Conservation (phyloP, 2,888 invertebrate genomes). For the Cynaeus angustus region DNA sequence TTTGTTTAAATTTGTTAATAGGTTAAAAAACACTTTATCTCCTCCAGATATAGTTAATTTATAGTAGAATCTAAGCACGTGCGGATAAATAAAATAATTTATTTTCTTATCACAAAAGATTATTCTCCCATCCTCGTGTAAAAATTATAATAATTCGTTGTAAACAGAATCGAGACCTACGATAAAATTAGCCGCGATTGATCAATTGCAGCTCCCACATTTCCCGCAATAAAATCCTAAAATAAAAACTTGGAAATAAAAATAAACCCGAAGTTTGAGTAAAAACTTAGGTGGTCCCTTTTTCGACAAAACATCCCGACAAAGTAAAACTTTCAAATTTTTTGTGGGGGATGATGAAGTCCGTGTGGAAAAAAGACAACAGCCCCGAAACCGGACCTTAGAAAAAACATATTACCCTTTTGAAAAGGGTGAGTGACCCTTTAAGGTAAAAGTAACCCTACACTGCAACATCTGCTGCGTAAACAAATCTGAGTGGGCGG, state of each 20-base stretch:
- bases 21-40: conserved; percentile 29
- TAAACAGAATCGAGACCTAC: not conserved
- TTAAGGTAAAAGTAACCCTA: conserved; percentile 63
- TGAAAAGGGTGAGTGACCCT: conserved; percentile 51
- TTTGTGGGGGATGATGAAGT: conserved; percentile 7
- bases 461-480: conserved; percentile 55
- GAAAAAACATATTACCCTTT: conserved; percentile 44
- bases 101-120: conserved; percentile 22
- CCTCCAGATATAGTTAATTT: conserved; percentile 20
- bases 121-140: conserved; percentile 1
- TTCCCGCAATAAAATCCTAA: not conserved
- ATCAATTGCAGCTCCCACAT: not conserved
- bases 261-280: not conserved
- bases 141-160: conserved; percentile 28
- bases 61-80: conserved; percentile 28
- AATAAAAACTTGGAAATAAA: not conserved
- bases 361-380: conserved; percentile 43
- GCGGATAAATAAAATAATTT: conserved; percentile 33
- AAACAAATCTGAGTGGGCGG: conserved; percentile 24
- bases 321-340: conserved; percentile 27
- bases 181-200: too few relatives aligned
- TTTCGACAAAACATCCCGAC: conserved; percentile 22
- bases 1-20: conserved; percentile 31
- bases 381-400: conserved; percentile 42
- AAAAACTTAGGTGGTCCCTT: not conserved